phyloP scores from a whole-genome alignment of 2,113 vertebrate genomes.

The Phaethornis superciliosus region DNA sequence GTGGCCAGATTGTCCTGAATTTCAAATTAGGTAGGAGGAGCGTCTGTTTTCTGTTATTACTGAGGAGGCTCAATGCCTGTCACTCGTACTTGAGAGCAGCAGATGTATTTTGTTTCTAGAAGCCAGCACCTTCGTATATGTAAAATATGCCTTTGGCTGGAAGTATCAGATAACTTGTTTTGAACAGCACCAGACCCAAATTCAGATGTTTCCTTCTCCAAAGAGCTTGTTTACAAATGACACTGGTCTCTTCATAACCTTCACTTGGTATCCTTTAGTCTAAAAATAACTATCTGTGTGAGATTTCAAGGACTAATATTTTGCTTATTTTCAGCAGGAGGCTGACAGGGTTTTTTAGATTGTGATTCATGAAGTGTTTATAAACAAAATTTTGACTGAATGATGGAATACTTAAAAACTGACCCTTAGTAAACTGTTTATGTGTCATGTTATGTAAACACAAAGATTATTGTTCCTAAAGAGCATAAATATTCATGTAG shows the following conservation, averaged over 20 bases:
- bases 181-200: not conserved
- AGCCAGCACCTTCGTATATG: not conserved
- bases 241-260: not conserved
- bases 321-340: not conserved
- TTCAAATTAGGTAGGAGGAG: accelerated
- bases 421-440: not conserved
- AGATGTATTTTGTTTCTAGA: not conserved
- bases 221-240: slow-evolving; percentile 12
- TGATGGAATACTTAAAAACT: not conserved
- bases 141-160: not conserved
- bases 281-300: slow-evolving; percentile 24
- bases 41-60: not conserved
- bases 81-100: not conserved
- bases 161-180: not conserved
- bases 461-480: not conserved
- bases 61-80: not conserved
- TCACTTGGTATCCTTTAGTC: not conserved
- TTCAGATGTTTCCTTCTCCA: not conserved
- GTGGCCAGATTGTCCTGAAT: not conserved
- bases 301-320: not conserved
- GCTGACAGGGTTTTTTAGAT: not conserved
- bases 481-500: not conserved
- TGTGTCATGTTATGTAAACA: not conserved
- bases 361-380: not conserved
- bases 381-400: not conserved